phyloP scores from a whole-genome alignment of 1,140 invertebrate species.

The Galendromus occidentalis region DNA sequence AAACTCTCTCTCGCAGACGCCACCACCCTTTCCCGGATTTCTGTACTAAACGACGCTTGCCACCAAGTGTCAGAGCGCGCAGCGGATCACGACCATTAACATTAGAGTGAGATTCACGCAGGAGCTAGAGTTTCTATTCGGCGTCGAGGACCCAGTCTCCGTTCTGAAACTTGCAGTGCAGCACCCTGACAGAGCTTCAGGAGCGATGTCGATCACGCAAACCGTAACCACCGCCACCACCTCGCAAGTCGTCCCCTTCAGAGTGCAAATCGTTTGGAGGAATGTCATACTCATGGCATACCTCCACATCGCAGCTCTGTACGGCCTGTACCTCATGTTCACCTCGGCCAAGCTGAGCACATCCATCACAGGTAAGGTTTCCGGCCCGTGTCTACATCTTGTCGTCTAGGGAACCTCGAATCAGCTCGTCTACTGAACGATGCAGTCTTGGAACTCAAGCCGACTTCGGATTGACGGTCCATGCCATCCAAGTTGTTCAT shows the following conservation, averaged over 20 bases:
- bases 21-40: no score
- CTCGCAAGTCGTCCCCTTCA: slow-evolving; percentile 9
- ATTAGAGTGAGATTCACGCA: not conserved
- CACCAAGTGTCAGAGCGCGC: no score
- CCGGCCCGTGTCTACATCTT: not conserved
- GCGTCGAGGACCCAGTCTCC: not conserved
- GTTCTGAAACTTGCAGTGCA: not conserved
- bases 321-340: slow-evolving; percentile 57
- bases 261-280: slow-evolving; percentile 61
- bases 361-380: slow-evolving; percentile 46
- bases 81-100: not conserved
- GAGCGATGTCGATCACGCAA: not conserved
- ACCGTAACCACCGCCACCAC: not conserved
- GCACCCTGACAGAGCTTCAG: not conserved
- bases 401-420: no score
- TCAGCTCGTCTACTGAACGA: no score
- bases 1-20: no score
- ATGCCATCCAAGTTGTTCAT: no score
- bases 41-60: no score
- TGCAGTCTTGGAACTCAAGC: no score
- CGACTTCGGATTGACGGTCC: no score
- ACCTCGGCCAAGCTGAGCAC: slow-evolving; percentile 57
- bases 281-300: slow-evolving; percentile 66
- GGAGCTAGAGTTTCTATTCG: no score
- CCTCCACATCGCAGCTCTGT: slow-evolving; percentile 65